Evolutionary conservation across 2,888 invertebrate genomes (phyloP).

Genomic region (Dorcus hopei): DNA sequence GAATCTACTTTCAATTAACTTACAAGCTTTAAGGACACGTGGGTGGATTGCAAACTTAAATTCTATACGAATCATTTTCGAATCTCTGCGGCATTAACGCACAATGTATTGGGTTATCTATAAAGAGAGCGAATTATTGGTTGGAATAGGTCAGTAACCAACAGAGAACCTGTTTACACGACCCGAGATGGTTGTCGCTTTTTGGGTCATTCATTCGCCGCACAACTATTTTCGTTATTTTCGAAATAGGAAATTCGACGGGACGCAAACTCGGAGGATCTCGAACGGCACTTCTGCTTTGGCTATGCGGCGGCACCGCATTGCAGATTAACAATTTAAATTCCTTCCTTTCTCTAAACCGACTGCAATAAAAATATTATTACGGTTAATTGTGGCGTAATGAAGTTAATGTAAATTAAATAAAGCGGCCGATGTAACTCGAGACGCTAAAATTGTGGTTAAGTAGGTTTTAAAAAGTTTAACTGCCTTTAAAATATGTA

Average conservation of each 20-base stretch:
- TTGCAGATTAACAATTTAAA: neutral
- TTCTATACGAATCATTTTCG: too few species aligned
- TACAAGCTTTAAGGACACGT: too few species aligned
- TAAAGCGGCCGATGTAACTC: neutral
- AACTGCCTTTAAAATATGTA: too few species aligned
- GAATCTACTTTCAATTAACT: too few species aligned
- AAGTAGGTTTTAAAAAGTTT: neutral
- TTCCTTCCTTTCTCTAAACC: slow-evolving; percentile 2
- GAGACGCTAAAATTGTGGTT: neutral
- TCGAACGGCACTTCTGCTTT: too few species aligned
- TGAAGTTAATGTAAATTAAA: slow-evolving; percentile 1
- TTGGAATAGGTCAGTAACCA: slow-evolving; percentile 2
- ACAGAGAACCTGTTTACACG: neutral
- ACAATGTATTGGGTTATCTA: neutral
- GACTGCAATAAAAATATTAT: slow-evolving; percentile 1
- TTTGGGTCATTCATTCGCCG: slow-evolving; percentile 1
- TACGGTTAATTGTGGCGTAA: neutral
- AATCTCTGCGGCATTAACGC: too few species aligned
- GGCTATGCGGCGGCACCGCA: too few species aligned
- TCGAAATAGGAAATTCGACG: neutral
- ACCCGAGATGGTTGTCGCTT: neutral
- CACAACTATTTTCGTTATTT: neutral
- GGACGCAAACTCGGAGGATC: neutral
- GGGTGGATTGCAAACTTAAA: too few species aligned
- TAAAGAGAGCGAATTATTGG: neutral